These are phyloP conservation scores for Panthera leo DNA, from an alignment of 2,113 vertebrate species.

Conservation along the genomic window DNA sequence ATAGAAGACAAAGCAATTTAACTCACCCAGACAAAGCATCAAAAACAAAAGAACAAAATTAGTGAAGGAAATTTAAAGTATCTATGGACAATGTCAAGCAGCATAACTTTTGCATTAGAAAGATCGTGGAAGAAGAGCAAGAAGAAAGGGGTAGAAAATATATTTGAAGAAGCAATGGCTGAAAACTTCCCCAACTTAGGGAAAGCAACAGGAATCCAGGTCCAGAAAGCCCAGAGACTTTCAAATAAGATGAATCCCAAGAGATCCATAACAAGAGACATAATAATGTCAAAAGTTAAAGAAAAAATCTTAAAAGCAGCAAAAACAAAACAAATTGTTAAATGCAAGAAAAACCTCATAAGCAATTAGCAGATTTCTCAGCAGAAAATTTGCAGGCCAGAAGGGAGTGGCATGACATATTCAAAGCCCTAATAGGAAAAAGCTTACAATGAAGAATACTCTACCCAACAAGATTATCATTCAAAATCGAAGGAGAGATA, in stretches of 20 bases:
- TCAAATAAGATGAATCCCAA: background rate
- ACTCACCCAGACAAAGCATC: background rate
- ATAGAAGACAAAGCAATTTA: background rate
- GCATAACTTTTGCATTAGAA: background rate
- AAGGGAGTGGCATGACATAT: background rate
- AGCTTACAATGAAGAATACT: background rate
- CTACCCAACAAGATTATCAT: background rate
- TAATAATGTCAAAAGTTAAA: background rate
- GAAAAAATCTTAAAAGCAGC: background rate
- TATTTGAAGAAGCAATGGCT: background rate
- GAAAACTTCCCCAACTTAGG: background rate
- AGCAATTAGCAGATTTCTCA: background rate
- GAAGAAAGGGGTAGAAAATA: background rate
- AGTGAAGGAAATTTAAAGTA: background rate
- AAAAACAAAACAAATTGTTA: background rate
- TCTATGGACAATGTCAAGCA: background rate
- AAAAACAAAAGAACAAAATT: background rate
- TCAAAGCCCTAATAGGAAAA: background rate
- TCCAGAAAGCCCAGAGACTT: background rate
- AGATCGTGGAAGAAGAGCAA: background rate
- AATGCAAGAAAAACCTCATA: background rate
- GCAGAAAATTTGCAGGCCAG: background rate
- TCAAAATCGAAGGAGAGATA: background rate
- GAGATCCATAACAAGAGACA: background rate
- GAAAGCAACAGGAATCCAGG: background rate